Percentiles rank a stretch among this genome's conserved stretches.
Conservation (phyloP, 2,888 invertebrate species). For the Celastrina argiolus region DNA sequence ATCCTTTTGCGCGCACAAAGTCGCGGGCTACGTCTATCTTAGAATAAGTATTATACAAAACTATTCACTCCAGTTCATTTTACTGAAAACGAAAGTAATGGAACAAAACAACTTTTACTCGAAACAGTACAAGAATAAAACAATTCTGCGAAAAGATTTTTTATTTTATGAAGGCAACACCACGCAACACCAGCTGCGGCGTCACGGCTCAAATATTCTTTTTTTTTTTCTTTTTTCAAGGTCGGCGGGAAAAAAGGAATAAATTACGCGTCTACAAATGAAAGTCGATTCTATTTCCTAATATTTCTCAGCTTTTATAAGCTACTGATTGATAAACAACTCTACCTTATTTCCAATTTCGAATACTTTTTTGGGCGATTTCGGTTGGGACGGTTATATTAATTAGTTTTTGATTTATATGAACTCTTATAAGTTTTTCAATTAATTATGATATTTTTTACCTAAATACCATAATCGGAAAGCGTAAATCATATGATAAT, state of each 20-base stretch:
- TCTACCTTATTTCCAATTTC: slow-evolving; percentile 6
- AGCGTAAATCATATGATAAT: not conserved
- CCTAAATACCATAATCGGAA: not conserved
- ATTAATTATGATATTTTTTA: not conserved
- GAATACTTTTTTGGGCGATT: not conserved
- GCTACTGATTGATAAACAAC: slow-evolving; percentile 18
- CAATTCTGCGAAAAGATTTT: not conserved
- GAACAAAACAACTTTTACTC: not conserved
- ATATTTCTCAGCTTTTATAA: slow-evolving; percentile 19
- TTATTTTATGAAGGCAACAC: slow-evolving; percentile 3
- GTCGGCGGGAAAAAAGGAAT: slow-evolving; percentile 19
- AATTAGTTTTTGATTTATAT: slow-evolving; percentile 8
- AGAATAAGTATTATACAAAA: not conserved
- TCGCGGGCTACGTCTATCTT: too few relatives aligned
- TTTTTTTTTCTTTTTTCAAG: slow-evolving; percentile 6
- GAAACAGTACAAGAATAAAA: slow-evolving; percentile 3
- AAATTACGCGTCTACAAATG: slow-evolving; percentile 21
- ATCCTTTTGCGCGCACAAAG: too few relatives aligned
- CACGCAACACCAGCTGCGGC: slow-evolving; percentile 2
- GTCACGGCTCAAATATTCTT: not conserved
- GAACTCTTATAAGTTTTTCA: not conserved
- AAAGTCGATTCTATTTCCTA: slow-evolving; percentile 20
- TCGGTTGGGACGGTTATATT: not conserved
- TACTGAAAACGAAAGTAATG: not conserved
- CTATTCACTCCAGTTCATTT: not conserved